Base-by-base conservation (phyloP, 2,113 vertebrate genomes). In the Zapus hudsonius region DNA sequence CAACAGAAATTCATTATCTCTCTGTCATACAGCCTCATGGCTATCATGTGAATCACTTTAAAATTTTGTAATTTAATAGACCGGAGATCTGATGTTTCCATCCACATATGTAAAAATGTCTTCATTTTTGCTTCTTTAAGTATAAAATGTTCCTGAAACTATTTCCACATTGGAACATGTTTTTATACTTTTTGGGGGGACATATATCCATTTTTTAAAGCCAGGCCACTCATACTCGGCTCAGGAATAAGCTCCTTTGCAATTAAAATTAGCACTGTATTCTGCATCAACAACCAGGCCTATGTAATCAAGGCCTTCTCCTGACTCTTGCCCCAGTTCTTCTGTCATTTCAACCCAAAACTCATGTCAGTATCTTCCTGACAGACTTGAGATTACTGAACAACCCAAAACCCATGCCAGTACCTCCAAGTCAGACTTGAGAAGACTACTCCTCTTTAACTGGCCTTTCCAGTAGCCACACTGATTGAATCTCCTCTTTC, bases 261-360 rank as follows among this genome's bases (percentile, higher is more conserved):
- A n/a, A n/a, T n/a, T 66, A 31, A n/a, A 64, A 4, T 16, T 12
- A 83, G 20, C 47, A 66, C 47, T 69, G 8, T 12, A 25, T 66
- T 55, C 36, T 69, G 25, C 33, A 19, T 69, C 44, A 16, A 10
- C 23, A 47, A 29, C 1, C 8, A 11, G 7, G 7, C 15, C 33
- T 67, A 13, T 19, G 25, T 8, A 9, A 25, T 2, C n/a, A 7
- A n/a, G 6, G 11, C 33, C 5, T 10, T 0, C 15, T 52, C 4
- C n/a, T 38, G 31, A 1, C 27, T 23, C 1, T 4, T 55, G 27
- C 20, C 17, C n/a, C 33, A 69, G 16, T 84, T 52, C 31, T 83
- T 12, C 13, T 3, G 36, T 4, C n/a, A 55, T 55, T 29, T 67
- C 66, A 25, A 55, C 8, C 7, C 36, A 38, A 36, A 23, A 52